A percentile compares a stretch with the other conserved stretches of the same genome.
Evolutionary conservation across 2,888 invertebrate species (phyloP).

Genomic region (Xylota segnis): DNA sequence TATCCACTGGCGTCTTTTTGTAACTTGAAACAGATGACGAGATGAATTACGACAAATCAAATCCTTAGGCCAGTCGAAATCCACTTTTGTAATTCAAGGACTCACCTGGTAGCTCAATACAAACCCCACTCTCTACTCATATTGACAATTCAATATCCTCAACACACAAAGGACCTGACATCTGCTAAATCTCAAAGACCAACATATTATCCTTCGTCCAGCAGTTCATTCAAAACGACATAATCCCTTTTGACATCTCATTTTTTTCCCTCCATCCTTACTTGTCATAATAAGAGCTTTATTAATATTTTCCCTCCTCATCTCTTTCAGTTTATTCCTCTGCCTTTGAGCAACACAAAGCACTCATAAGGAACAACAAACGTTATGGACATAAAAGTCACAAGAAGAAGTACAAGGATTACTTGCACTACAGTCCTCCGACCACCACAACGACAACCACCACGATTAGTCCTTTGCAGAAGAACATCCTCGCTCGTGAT

Average conservation of each 20-base stretch:
- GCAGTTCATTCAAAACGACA: neutral
- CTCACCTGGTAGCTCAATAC: neutral
- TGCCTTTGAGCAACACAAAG: conserved; percentile 82
- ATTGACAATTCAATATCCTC: conserved; percentile 15
- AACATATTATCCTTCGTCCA: conserved; percentile 11
- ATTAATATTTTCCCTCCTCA: neutral
- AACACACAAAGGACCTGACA: conserved; percentile 1
- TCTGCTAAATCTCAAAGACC: conserved; percentile 8
- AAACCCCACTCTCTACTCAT: neutral
- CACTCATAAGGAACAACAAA: conserved; percentile 80
- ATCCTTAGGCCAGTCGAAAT: too few relatives aligned
- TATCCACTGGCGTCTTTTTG: too few relatives aligned
- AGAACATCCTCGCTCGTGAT: conserved; percentile 56
- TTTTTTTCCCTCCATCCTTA: conserved; percentile 9
- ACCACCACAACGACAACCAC: conserved; percentile 67
- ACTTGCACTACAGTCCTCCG: conserved; percentile 78
- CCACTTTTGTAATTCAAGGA: neutral
- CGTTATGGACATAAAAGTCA: conserved; percentile 82
- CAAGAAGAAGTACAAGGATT: conserved; percentile 83
- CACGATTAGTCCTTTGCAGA: conserved; percentile 39
- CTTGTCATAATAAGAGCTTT: conserved; percentile 9
- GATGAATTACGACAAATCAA: too few relatives aligned
- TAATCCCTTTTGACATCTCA: conserved; percentile 25
- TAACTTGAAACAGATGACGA: too few relatives aligned
- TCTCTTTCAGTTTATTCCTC: conserved; percentile 74